A percentile compares a stretch with the other conserved stretches of the same genome.
Conservation (phyloP, 1,140 invertebrate species). For the Drosophila lini region DNA sequence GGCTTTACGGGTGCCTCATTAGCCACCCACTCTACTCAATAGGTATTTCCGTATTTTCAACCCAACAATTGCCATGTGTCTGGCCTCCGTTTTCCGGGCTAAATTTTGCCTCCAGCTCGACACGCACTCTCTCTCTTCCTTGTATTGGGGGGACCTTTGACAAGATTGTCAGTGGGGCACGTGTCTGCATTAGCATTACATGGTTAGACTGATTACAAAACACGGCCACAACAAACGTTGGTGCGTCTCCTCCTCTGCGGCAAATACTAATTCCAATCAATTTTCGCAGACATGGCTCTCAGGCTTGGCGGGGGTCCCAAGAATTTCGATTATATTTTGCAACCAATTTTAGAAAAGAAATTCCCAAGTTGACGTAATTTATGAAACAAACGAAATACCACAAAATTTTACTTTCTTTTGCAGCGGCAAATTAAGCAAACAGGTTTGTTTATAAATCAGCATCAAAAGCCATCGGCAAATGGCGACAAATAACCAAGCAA, state of each 20-base stretch:
- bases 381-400: conserved; percentile 44
- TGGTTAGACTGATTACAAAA: conserved; percentile 30
- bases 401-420: conserved; percentile 70
- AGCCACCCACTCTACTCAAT: conserved; percentile 42
- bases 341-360: conserved; percentile 10
- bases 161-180: conserved; percentile 46
- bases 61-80: conserved; percentile 49
- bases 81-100: not conserved
- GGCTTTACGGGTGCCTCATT: conserved; percentile 66
- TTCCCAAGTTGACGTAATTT: conserved; percentile 50
- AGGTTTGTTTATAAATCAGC: conserved; percentile 69
- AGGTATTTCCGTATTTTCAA: conserved; percentile 50
- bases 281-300: conserved; percentile 4
- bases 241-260: not conserved
- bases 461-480: conserved; percentile 24
- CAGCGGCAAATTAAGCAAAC: conserved; percentile 56
- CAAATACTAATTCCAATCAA: conserved; percentile 28
- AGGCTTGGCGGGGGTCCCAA: not conserved
- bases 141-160: conserved; percentile 4
- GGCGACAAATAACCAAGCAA: conserved; percentile 60
- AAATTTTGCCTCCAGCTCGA: not conserved
- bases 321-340: conserved; percentile 15
- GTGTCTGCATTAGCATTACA: conserved; percentile 55
- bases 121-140: too few species aligned
- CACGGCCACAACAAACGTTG: conserved; percentile 7